These are phyloP conservation scores for Gallinago media DNA, from an alignment of 2,113 vertebrate species.

Conservation along the genomic window DNA sequence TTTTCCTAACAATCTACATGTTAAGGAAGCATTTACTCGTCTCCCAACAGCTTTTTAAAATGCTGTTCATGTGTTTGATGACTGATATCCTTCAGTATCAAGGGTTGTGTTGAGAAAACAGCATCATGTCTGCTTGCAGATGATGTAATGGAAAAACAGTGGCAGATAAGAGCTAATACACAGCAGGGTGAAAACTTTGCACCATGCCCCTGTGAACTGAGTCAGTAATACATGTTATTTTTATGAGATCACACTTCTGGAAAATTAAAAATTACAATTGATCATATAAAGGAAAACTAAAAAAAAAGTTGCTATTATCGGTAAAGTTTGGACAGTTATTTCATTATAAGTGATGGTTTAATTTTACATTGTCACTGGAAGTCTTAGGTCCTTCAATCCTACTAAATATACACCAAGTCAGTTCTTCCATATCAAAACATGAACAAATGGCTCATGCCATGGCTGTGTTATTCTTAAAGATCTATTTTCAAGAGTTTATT, in stretches of 20 bases:
- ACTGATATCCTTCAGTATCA: neutral
- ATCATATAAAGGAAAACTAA: neutral
- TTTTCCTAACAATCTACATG: neutral
- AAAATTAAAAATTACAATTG: neutral
- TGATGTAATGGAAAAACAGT: neutral
- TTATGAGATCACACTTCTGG: neutral
- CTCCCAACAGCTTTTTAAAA: neutral
- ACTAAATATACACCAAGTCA: neutral
- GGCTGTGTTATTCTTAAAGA: neutral
- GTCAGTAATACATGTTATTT: neutral
- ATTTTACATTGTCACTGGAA: neutral
- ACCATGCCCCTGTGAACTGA: neutral
- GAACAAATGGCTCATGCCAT: neutral
- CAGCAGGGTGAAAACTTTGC: neutral
- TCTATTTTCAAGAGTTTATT: neutral
- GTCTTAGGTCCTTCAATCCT: neutral
- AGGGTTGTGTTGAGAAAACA: neutral
- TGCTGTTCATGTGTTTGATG: neutral
- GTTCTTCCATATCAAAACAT: neutral
- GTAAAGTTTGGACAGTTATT: neutral
- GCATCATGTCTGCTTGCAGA: neutral
- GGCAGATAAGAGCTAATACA: neutral
- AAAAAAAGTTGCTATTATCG: neutral
- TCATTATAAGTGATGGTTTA: neutral
- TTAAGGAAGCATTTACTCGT: neutral